phyloP scores from a whole-genome alignment of 1,140 invertebrate species.

The Notospermus geniculatus region DNA sequence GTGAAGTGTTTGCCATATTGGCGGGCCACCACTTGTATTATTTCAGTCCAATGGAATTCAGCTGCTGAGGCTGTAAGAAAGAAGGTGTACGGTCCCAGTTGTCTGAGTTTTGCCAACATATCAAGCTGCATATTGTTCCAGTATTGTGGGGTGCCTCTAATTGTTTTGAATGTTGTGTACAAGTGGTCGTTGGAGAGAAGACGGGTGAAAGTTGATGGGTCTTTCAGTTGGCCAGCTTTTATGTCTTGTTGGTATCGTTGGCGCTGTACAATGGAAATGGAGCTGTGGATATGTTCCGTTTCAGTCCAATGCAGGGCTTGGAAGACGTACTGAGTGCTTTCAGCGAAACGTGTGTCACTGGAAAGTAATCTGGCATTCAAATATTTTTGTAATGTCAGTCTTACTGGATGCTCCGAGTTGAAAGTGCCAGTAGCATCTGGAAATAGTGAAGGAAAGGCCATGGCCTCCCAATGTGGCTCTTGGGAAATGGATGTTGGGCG shows the following conservation, averaged over 20 bases:
- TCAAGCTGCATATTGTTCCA: not conserved
- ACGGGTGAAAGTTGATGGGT: not conserved
- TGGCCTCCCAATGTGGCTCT: not conserved
- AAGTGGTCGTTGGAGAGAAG: not conserved
- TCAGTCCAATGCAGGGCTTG: not conserved
- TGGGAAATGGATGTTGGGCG: not conserved
- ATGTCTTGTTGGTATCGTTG: not conserved
- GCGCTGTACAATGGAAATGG: not conserved
- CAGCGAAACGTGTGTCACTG: not conserved
- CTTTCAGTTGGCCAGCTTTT: not conserved
- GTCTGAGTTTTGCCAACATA: not conserved
- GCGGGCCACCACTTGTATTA: not conserved
- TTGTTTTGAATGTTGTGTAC: not conserved
- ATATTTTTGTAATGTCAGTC: not conserved
- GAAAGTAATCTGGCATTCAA: not conserved
- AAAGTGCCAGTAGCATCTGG: not conserved
- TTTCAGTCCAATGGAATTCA: conserved; percentile 6
- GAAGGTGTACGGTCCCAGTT: conserved; percentile 3
- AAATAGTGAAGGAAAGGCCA: not conserved
- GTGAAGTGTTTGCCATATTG: too few species aligned
- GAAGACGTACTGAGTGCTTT: not conserved
- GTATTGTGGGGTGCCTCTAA: conserved; percentile 2
- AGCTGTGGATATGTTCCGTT: not conserved
- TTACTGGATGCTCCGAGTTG: not conserved
- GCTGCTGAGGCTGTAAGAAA: not conserved